Conservation (phyloP, 2,888 invertebrate species). For the Latrodectus hesperus region DNA sequence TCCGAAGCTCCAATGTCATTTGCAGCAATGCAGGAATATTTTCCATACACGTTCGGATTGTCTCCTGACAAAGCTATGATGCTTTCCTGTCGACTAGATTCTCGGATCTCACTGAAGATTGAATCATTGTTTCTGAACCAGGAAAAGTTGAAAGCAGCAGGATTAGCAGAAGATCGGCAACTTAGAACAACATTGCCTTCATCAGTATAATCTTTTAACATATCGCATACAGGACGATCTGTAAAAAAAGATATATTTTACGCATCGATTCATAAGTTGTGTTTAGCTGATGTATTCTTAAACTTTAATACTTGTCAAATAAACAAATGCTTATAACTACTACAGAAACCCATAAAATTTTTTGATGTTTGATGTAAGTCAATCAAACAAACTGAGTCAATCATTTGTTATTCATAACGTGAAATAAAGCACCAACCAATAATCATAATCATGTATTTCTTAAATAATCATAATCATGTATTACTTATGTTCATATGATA, state of each 20-base stretch:
- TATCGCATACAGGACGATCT: slow-evolving; percentile 90
- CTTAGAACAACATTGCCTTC: slow-evolving; percentile 83
- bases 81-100: slow-evolving; percentile 78
- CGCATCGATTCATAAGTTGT: no score
- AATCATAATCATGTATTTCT: no score
- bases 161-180: slow-evolving; percentile 88
- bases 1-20: slow-evolving; percentile 84
- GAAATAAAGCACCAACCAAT: no score
- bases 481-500: no score
- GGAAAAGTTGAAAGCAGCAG: slow-evolving; percentile 83
- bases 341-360: no score
- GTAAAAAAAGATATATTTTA: slow-evolving; percentile 67
- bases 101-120: slow-evolving; percentile 65
- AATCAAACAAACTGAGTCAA: no score
- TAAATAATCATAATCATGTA: no score
- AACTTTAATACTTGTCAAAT: no score
- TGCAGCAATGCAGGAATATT: slow-evolving; percentile 89
- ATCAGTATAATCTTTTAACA: slow-evolving; percentile 83
- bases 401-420: no score
- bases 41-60: slow-evolving; percentile 81
- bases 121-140: slow-evolving; percentile 88
- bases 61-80: slow-evolving; percentile 80
- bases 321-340: no score
- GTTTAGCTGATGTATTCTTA: no score
- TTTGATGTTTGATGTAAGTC: no score